Base-by-base conservation (phyloP, 2,888 invertebrate species). In the Drosophila subsilvestris region DNA sequence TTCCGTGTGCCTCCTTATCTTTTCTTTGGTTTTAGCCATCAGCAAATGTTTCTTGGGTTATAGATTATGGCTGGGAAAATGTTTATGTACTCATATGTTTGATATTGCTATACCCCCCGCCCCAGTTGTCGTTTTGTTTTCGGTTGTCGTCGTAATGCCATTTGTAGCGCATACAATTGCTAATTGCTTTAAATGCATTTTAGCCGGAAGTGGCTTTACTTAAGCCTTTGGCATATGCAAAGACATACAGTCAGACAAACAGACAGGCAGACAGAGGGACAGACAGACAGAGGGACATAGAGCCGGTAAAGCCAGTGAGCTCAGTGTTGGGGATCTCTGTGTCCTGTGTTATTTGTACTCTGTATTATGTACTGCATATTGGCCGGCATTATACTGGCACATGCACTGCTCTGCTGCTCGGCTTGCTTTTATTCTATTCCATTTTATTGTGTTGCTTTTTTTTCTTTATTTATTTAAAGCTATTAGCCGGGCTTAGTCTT, bases 171-270 rank as follows among this genome's bases (percentile, higher is more conserved):
- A 74, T 56, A 72, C 71, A 73, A 80, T 67, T 80, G 80, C 77
- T 86, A 85, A 88, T 88, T 86, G 84, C 74, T 79, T 84, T 77
- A 84, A 88, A 88, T 88, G 79, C 69, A 73, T 78, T 79, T 80
- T 62, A 67, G 68, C 74, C 78, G 68, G 75, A 88, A 83, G 88
- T 86, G 78, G 84, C 63, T 88, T 86, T 67, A 37, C 75, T 73
- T 74, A 76, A 85, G 79, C 82, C 75, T 22, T 57, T 74, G 74
- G 74, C 85, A 87, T 63, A 49, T 68, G 66, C 54, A 74, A 45
- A 61, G 29, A 42, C 51, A 69, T 27, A 37, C 18, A 32, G 7
- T 17, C 58, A 29, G 29, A 45, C 42, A 44, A 25, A 25, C 32
- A 22, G 20, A 56, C 37, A 20, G 29, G 42, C 14, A 8, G 25